Base-by-base conservation (phyloP, 2,797 vertebrate genomes). In the Tokudaia muenninki region DNA sequence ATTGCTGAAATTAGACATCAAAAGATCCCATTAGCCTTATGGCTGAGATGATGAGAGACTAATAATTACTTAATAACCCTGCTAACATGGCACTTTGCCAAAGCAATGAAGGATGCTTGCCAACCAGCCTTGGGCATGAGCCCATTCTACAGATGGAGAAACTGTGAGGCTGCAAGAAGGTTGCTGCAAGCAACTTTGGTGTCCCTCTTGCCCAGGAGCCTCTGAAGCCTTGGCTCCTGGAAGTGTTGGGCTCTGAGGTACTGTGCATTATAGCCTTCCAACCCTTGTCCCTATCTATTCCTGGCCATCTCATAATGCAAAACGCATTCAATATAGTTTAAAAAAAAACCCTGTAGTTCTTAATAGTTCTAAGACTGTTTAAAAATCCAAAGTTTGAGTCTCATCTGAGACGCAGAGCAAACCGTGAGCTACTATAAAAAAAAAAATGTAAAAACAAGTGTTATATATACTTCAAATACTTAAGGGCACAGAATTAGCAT, bases 1-100 rank as follows among this genome's bases (percentile, higher is more conserved):
- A 94, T 92, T 94, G 87, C 81, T 89, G 29, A 93, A 96, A 95
- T 96, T 81, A 93, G 17, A 10, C 79, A 96, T 93, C 75, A 95
- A 88, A 94, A 91, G 78, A 3, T 55, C 84, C 80, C 90, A 84
- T 95, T 97, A 94, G 61, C 81, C 52, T 87, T 80, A 57, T 83
- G 87, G 91, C 91, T 67, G 31, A 89, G n/a, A n/a, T 88, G 78
- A 86, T 90, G 82, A 52, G 78, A 93, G 91, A 65, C 91, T 97
- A 92, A 83, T 74, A 83, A 61, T 37, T 21, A 61, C 24, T 77
- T 78, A 95, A 94, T 88, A 59, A 89, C 59, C 34, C 61, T 74
- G 26, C 31, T 29, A 44, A 93, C 72, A 70, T n/a, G 44, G 55
- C 34, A 50, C 55, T 74, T 61, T 74, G 13, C 77, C 55, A 19